A percentile compares a stretch with the other conserved stretches of the same genome.
These are phyloP conservation scores for Microcebus murinus DNA, from an alignment of 2,113 vertebrate genomes.

Conservation along the genomic window DNA sequence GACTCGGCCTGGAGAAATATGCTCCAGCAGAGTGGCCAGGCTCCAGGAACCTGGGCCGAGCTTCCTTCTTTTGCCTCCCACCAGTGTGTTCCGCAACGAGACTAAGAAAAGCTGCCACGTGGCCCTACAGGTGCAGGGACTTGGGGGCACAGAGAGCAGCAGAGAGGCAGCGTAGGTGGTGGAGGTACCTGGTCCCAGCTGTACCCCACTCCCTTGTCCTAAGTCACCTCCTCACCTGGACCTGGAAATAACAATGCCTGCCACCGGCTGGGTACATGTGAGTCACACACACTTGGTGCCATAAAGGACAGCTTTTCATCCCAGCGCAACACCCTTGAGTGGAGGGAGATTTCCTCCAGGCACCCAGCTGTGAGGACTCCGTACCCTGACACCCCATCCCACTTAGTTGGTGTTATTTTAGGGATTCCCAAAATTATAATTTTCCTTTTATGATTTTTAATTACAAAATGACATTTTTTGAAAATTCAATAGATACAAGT, in stretches of 20 bases:
- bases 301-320: neutral
- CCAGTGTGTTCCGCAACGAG: neutral
- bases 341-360: neutral
- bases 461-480: neutral
- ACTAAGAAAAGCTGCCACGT: neutral
- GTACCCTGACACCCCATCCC: fast-evolving
- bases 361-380: neutral
- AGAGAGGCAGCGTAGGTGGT: neutral
- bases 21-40: neutral
- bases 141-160: neutral
- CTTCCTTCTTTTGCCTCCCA: neutral
- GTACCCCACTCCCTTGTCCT: neutral
- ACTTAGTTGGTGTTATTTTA: neutral
- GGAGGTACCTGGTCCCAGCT: neutral
- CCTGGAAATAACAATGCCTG: neutral
- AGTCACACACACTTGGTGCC: no score
- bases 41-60: neutral
- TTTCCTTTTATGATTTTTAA: conserved; percentile 13
- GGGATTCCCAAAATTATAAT: neutral
- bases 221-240: neutral
- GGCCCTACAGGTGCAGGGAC: neutral
- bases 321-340: neutral
- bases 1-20: neutral
- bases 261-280: neutral
- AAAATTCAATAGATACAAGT: neutral